Conservation (phyloP, 2,888 invertebrate genomes). For the Cerastis rubricosa region DNA sequence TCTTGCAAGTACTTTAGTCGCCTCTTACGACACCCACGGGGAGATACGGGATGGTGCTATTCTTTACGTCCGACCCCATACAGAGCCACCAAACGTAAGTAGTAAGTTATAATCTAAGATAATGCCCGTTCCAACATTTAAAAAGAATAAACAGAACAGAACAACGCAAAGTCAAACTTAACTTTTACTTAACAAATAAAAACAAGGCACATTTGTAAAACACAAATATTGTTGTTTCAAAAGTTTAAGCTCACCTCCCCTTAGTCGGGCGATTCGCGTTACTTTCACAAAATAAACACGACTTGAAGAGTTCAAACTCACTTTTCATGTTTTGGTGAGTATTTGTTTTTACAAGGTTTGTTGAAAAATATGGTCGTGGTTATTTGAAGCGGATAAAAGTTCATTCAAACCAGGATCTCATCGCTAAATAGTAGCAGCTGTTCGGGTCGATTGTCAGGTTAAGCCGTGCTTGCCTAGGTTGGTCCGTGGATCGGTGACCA, state of each 20-base stretch:
- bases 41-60: too few relatives aligned
- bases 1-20: too few relatives aligned
- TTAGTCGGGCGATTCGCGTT: conserved; percentile 40
- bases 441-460: too few relatives aligned
- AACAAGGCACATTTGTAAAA: conserved; percentile 52
- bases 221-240: conserved; percentile 62
- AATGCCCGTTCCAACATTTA: background rate
- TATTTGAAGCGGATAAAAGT: background rate
- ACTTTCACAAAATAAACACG: conserved; percentile 57
- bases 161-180: conserved; percentile 32
- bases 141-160: conserved; percentile 7
- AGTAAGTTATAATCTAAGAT: background rate
- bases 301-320: conserved; percentile 47
- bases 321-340: conserved; percentile 43
- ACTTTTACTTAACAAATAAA: conserved; percentile 55
- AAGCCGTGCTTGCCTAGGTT: too few relatives aligned
- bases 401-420: too few relatives aligned
- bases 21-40: too few relatives aligned
- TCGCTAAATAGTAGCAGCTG: too few relatives aligned
- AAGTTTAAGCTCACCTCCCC: conserved; percentile 49
- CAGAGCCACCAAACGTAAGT: too few relatives aligned
- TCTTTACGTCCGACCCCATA: too few relatives aligned
- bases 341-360: conserved; percentile 25
- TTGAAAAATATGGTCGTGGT: conserved; percentile 11
- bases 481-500: too few relatives aligned